Evolutionary conservation across 2,888 invertebrate species (phyloP).

Genomic region (Tromatobia lineatoria): DNA sequence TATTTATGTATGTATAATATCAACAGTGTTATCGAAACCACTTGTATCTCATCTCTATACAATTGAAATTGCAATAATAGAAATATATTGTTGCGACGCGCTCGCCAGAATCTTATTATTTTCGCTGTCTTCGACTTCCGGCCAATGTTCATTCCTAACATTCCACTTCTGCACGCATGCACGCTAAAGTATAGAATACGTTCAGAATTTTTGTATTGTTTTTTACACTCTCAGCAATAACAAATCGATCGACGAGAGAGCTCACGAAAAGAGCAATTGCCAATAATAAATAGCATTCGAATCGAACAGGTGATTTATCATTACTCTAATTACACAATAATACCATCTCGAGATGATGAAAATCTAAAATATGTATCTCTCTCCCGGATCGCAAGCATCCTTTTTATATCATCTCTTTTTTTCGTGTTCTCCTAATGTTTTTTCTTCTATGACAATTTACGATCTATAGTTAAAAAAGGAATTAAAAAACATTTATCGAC

Average conservation of each 20-base stretch:
- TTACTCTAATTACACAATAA: slow-evolving; percentile 51
- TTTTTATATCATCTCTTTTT: background rate
- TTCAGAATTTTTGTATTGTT: slow-evolving; percentile 20
- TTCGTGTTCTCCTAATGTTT: background rate
- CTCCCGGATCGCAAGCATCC: slow-evolving; percentile 15
- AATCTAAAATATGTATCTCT: slow-evolving; percentile 59
- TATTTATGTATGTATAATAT: slow-evolving; percentile 65
- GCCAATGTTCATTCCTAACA: slow-evolving; percentile 1
- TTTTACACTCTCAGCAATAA: slow-evolving; percentile 17
- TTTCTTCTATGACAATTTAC: slow-evolving; percentile 4
- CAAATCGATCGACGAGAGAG: slow-evolving; percentile 44
- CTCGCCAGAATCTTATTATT: slow-evolving; percentile 15
- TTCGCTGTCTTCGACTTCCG: background rate
- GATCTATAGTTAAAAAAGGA: slow-evolving; percentile 33
- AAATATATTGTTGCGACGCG: slow-evolving; percentile 49
- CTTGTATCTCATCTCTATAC: slow-evolving; percentile 56
- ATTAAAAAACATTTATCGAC: slow-evolving; percentile 36
- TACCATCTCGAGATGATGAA: slow-evolving; percentile 56
- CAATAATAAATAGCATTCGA: slow-evolving; percentile 57
- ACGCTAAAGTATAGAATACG: slow-evolving; percentile 16
- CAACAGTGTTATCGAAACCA: slow-evolving; percentile 60
- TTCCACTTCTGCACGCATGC: slow-evolving; percentile 7
- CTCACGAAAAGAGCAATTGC: slow-evolving; percentile 40
- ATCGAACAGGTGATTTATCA: slow-evolving; percentile 57
- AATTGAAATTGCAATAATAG: slow-evolving; percentile 62